Conservation (phyloP, 30 jellyfish, hydroid and myxozoan genomes). For the Hydra vulgaris region DNA sequence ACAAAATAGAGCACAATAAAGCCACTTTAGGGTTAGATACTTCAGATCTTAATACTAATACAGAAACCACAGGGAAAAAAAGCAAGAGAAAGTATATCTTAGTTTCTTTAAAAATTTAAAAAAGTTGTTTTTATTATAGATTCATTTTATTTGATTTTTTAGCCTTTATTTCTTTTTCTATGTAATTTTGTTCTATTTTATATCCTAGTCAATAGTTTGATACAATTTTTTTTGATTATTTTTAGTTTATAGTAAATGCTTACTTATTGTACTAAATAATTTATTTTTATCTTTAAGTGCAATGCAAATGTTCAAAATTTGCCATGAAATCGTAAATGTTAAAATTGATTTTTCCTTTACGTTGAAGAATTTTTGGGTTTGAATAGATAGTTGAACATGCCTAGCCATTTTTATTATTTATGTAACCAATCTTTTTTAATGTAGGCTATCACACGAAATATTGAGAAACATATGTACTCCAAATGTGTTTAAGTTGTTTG, state of each 20-base stretch:
- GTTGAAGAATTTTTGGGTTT: not conserved
- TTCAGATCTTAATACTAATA: too few species aligned
- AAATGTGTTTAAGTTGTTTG: not conserved
- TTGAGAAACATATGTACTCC: not conserved
- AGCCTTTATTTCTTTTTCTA: not conserved
- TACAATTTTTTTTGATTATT: not conserved
- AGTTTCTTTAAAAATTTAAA: too few species aligned
- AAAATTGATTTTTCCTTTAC: not conserved
- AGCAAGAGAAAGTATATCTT: too few species aligned
- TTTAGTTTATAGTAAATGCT: not conserved
- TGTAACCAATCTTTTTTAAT: not conserved
- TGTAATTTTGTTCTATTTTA: not conserved
- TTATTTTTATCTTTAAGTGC: not conserved
- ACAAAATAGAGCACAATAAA: too few species aligned
- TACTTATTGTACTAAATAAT: not conserved
- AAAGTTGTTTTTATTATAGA: too few species aligned
- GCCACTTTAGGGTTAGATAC: too few species aligned
- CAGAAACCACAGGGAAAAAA: too few species aligned
- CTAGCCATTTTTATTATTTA: not conserved
- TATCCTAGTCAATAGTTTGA: not conserved
- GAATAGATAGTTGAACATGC: not conserved
- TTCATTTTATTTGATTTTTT: too few species aligned
- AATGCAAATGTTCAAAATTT: not conserved
- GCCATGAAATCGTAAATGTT: not conserved
- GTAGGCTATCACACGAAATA: not conserved